Evolutionary conservation across 2,113 vertebrate species (phyloP).

Genomic region (Crypturellus undulatus): DNA sequence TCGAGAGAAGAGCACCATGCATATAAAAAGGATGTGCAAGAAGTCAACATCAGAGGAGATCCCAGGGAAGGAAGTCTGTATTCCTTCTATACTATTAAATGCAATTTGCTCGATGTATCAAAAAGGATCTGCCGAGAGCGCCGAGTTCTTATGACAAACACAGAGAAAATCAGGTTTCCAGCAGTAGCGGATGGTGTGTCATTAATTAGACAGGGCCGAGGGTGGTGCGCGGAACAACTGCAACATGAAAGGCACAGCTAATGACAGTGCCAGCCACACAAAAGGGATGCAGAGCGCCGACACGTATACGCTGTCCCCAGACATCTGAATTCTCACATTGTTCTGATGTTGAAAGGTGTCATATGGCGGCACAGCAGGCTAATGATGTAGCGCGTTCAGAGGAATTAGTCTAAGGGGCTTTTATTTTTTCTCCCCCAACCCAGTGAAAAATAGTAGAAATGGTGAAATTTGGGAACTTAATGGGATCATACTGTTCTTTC

Average conservation of each 20-base stretch:
- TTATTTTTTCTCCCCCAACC: not conserved
- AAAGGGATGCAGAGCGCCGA: not conserved
- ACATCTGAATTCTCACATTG: conserved; percentile 59
- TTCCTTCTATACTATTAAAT: not conserved
- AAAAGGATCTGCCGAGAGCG: not conserved
- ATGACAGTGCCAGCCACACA: not conserved
- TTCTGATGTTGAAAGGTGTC: conserved; percentile 68
- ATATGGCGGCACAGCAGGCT: conserved; percentile 76
- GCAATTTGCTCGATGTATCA: conserved; percentile 18
- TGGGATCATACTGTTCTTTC: conserved; percentile 80
- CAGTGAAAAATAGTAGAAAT: conserved; percentile 70
- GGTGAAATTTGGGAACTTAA: conserved; percentile 78
- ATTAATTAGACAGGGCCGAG: conserved; percentile 13
- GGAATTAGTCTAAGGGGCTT: conserved; percentile 61
- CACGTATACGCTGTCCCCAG: conserved; percentile 19
- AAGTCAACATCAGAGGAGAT: not conserved
- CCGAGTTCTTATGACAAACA: not conserved
- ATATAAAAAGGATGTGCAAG: not conserved
- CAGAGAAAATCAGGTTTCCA: conserved; percentile 22
- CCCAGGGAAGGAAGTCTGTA: not conserved
- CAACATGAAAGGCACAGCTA: conserved; percentile 3
- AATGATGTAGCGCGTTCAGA: conserved; percentile 69
- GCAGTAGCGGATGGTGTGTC: not conserved
- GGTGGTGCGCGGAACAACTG: not conserved
- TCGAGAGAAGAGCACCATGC: not conserved